Percentiles rank a stretch among this genome's conserved stretches.
phyloP scores from a whole-genome alignment of 35 echinoderm and acorn worm species.

The Hemicentrotus pulcherrimus region DNA sequence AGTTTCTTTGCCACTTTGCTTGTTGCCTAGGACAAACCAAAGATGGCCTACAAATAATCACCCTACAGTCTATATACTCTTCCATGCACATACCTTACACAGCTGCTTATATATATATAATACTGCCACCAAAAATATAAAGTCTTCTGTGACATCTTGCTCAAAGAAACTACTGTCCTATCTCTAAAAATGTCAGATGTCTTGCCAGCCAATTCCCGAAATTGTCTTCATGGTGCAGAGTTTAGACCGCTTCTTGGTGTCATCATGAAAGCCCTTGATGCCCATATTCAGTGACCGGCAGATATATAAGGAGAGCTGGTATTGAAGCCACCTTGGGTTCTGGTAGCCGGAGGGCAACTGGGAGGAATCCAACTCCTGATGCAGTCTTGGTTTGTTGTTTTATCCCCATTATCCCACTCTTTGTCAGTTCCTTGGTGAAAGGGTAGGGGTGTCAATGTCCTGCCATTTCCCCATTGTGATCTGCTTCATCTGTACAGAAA shows the following conservation, averaged over 20 bases:
- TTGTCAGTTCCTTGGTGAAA: background rate
- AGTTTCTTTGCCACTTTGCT: background rate
- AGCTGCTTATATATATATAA: background rate
- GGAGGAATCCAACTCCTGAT: background rate
- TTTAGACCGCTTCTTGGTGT: background rate
- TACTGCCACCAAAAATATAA: background rate
- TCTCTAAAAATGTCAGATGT: background rate
- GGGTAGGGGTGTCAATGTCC: background rate
- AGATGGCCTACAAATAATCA: background rate
- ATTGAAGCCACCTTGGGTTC: background rate
- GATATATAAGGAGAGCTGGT: background rate
- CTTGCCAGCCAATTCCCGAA: too few species aligned
- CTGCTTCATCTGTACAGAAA: conserved; percentile 27
- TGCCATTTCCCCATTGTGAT: conserved; percentile 39
- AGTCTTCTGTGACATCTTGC: background rate
- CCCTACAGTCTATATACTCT: background rate
- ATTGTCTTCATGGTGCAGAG: conserved; percentile 7
- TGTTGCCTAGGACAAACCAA: background rate
- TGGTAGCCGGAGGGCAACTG: background rate
- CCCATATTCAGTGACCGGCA: background rate
- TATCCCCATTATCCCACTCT: background rate
- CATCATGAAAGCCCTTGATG: background rate
- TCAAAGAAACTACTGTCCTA: background rate
- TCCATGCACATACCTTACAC: background rate
- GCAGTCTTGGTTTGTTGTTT: background rate